Percentiles rank a stretch among this genome's conserved stretches.
Evolutionary conservation across 1,140 invertebrate genomes (phyloP).

Genomic region (Euura lappo): DNA sequence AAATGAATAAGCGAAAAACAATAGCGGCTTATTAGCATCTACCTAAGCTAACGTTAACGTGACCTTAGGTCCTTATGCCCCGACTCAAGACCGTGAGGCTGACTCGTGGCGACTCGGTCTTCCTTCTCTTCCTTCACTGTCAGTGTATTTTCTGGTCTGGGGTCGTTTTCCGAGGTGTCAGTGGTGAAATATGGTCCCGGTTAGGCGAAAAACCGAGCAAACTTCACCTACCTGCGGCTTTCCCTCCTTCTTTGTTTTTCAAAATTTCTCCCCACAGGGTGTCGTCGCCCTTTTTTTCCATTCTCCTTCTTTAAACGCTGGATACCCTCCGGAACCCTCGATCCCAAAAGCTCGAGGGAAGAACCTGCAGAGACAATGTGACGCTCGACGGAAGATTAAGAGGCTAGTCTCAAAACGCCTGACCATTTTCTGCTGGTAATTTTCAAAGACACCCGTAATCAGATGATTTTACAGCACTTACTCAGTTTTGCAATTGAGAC

Average conservation of each 20-base stretch:
- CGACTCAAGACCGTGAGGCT: not conserved
- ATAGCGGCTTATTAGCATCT: slow-evolving; percentile 43
- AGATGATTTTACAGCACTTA: not conserved
- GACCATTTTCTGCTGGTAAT: not conserved
- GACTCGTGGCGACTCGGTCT: not conserved
- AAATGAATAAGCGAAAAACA: slow-evolving; percentile 33
- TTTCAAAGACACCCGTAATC: not conserved
- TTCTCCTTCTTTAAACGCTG: not conserved
- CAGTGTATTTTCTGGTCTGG: slow-evolving; percentile 8
- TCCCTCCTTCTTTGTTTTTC: slow-evolving; percentile 22
- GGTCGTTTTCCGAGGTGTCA: slow-evolving; percentile 17
- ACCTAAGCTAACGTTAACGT: slow-evolving; percentile 30
- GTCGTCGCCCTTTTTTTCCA: not conserved
- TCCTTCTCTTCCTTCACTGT: not conserved
- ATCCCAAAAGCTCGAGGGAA: not conserved
- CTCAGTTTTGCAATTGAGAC: not conserved
- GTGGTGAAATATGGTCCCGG: slow-evolving; percentile 32
- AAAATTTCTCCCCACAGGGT: slow-evolving; percentile 31
- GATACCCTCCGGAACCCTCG: not conserved
- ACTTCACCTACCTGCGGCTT: not conserved
- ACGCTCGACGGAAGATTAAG: not conserved
- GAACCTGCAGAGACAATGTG: not conserved
- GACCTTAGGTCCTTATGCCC: slow-evolving; percentile 10
- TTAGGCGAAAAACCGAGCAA: not conserved
- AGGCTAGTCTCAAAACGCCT: not conserved